Base-by-base conservation (phyloP, 2,888 invertebrate genomes). In the Bombylius discolor region DNA sequence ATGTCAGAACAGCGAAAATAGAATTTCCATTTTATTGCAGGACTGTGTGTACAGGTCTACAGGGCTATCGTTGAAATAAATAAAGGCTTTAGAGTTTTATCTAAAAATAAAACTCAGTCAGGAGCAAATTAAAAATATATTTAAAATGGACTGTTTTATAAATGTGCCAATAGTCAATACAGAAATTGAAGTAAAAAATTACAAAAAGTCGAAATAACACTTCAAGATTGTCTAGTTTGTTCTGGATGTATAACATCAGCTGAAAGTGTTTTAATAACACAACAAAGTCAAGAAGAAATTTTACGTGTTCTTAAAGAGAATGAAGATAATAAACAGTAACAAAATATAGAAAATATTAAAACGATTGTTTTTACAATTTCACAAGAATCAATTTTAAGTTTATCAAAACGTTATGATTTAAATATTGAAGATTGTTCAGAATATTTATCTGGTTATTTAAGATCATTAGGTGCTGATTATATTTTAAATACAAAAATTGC, bases 191-290 rank as follows among this genome's bases (percentile, higher is more conserved):
- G n/a, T n/a, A n/a, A n/a, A n/a, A n/a, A n/a, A 64, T 73, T 89
- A 13, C 78, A 87, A 70, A 89, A 89, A 70, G 96, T 97, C 2
- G 89, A 93, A 76, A 96, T 99, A 51, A 92, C 95, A 0, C 75
- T 99, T 55, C 89, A 92, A 48, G 99, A 99, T 78, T 99, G 99
- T 72, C 78, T 99, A 56, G 98, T 99, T 0, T 99, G 99, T 73
- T 97, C 96, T 62, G 99, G 99, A 1, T 99, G 99, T 69, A 95
- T 99, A 61, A 99, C 99, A 1, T 96, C 97, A 4, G 98, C 99
- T 0, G 99, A 99, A 76, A 93, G 94, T 73, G 92, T 99, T n/a
- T 80, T 99, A 5, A 88, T 99, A 55, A 89, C 93, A 0, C 89
- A 92, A 69, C 98, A 99, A 74, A 94, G 92, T 67, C 89, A 90